Evolutionary conservation across 2,797 vertebrate species (phyloP).

Genomic region (Hoplostethus mediterraneus): DNA sequence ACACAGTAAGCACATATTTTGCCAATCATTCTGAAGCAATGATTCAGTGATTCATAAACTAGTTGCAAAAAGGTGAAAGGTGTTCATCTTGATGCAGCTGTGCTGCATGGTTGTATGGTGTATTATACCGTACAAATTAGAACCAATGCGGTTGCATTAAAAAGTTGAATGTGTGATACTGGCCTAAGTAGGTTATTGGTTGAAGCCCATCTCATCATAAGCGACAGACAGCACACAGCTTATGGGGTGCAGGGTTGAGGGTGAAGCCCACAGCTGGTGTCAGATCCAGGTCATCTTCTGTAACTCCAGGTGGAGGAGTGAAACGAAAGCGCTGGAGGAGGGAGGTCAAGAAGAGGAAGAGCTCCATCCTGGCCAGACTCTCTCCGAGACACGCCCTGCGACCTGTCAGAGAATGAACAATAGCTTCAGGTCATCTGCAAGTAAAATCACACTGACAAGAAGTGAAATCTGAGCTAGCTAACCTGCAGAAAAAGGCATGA

Average conservation of each 20-base stretch:
- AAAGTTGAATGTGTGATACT: neutral
- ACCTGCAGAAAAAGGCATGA: constrained; percentile 75
- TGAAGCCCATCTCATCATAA: neutral
- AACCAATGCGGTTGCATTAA: no score
- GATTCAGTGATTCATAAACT: no score
- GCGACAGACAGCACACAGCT: constrained; percentile 51
- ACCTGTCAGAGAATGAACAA: constrained; percentile 28
- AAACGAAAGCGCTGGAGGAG: constrained; percentile 61
- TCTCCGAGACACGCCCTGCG: constrained; percentile 61
- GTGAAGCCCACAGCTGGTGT: constrained; percentile 51
- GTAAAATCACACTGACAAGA: neutral
- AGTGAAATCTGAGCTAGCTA: neutral
- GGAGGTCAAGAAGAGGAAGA: constrained; percentile 62
- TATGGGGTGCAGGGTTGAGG: constrained; percentile 39
- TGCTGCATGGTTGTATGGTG: no score
- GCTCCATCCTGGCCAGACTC: constrained; percentile 59
- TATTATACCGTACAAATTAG: neutral
- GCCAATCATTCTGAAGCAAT: no score
- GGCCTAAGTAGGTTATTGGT: neutral
- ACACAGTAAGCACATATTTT: no score
- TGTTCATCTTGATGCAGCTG: no score
- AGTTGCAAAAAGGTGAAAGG: no score
- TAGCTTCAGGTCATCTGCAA: neutral
- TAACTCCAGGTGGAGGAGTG: constrained; percentile 55
- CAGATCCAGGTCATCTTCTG: constrained; percentile 54